Conservation (phyloP, 2,797 vertebrate genomes). For the Hoplostethus mediterraneus region DNA sequence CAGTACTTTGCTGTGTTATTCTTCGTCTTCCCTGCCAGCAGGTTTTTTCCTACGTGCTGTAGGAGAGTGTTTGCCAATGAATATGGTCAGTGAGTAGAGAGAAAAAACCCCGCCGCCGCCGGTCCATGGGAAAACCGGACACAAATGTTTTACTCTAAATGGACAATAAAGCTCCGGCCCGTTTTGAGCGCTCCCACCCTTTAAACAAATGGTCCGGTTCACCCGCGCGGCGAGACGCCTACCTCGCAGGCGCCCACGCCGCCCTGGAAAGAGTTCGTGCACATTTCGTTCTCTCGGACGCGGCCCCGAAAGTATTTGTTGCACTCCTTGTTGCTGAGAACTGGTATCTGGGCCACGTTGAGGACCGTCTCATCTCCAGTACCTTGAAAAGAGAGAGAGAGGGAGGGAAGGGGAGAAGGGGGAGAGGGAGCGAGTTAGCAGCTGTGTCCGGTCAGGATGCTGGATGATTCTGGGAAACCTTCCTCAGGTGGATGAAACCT, state of each 20-base stretch:
- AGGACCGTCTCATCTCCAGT: constrained; percentile 86
- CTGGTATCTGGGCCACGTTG: constrained; percentile 88
- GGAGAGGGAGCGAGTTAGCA: constrained; percentile 8
- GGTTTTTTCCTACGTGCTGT: not conserved
- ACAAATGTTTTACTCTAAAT: not conserved
- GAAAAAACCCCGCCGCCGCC: not conserved
- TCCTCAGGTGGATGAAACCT: constrained; percentile 47
- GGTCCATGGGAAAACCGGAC: not conserved
- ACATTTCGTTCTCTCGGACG: constrained; percentile 92
- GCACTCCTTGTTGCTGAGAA: constrained; percentile 90
- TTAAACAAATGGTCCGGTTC: not conserved
- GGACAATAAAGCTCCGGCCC: not conserved
- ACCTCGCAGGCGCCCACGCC: constrained; percentile 95
- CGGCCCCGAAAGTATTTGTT: constrained; percentile 87
- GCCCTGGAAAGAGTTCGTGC: constrained; percentile 85
- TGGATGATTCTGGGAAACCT: constrained; percentile 48
- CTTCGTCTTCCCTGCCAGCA: not conserved
- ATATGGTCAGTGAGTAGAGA: not conserved
- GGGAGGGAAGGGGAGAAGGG: not conserved
- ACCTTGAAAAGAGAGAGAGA: constrained; percentile 75
- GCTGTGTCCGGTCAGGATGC: constrained; percentile 39
- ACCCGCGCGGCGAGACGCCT: constrained; percentile 36
- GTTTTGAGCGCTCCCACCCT: not conserved
- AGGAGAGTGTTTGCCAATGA: not conserved
- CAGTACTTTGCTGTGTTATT: not conserved